Evolutionary conservation across 2,797 vertebrate genomes (phyloP).

Genomic region (Clarias fuscus): DNA sequence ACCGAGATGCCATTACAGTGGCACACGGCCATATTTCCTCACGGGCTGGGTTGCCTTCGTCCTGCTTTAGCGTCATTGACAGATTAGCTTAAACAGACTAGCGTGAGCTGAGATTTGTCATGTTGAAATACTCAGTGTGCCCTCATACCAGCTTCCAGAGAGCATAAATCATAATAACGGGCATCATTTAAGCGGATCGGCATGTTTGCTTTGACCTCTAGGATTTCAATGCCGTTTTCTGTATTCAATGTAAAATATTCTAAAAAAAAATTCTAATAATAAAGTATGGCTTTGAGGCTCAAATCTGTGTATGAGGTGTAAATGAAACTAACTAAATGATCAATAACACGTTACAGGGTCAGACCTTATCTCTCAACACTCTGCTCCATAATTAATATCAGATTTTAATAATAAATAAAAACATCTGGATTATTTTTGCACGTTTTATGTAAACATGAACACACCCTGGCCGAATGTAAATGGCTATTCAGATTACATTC

Average conservation of each 20-base stretch:
- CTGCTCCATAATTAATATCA: background rate
- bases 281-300: background rate
- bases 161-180: background rate
- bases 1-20: conserved; percentile 12
- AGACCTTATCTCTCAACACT: background rate
- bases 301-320: background rate
- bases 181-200: background rate
- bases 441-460: conserved; percentile 16
- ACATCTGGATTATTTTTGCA: background rate
- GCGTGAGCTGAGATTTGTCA: background rate
- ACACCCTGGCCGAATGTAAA: conserved; percentile 19
- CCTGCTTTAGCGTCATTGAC: conserved; percentile 25
- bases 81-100: conserved; percentile 20
- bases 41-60: conserved; percentile 15
- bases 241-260: background rate
- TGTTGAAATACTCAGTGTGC: background rate
- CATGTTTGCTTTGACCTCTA: background rate
- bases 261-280: background rate
- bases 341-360: background rate
- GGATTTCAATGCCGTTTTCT: background rate
- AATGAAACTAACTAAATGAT: too few relatives aligned
- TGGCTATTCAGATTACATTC: conserved; percentile 7
- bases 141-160: background rate
- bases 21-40: conserved; percentile 29
- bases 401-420: background rate